phyloP scores from a whole-genome alignment of 2,888 invertebrate species.

The Iselma pallidipennis region DNA sequence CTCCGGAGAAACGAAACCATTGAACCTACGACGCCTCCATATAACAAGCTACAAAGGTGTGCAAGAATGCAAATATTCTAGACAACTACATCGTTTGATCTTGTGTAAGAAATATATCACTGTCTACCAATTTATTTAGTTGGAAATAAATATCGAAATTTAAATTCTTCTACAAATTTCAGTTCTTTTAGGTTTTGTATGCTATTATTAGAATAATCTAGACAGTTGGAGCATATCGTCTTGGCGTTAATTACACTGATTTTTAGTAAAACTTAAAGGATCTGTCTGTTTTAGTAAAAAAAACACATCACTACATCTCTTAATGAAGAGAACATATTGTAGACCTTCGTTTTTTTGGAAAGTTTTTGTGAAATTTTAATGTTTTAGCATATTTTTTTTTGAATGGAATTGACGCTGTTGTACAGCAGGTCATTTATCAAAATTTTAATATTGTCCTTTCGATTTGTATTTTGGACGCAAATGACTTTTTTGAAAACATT shows the following conservation, averaged over 20 bases:
- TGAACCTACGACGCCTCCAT: not conserved
- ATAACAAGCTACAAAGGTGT: constrained; percentile 10
- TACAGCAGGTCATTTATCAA: not conserved
- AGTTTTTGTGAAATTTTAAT: not conserved
- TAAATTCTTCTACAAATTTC: not conserved
- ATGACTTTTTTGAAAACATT: not conserved
- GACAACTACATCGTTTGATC: constrained; percentile 5
- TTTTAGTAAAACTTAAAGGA: not conserved
- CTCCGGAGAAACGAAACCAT: constrained; percentile 13
- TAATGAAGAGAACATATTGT: not conserved
- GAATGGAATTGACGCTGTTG: not conserved
- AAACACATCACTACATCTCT: too few species aligned
- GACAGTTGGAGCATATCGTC: not conserved
- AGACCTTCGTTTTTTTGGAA: not conserved
- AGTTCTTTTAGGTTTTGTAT: not conserved
- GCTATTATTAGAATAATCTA: not conserved
- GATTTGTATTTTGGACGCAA: not conserved
- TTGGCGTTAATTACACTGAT: not conserved
- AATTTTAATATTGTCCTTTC: not conserved
- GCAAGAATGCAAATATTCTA: constrained; percentile 16
- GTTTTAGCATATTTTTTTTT: not conserved
- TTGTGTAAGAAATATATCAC: not conserved
- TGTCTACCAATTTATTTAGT: not conserved
- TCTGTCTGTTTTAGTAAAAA: not conserved
- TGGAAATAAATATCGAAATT: not conserved